A percentile compares a stretch with the other conserved stretches of the same genome.
Evolutionary conservation across 2,797 vertebrate species (phyloP).

Genomic region (Spheniscus humboldti): DNA sequence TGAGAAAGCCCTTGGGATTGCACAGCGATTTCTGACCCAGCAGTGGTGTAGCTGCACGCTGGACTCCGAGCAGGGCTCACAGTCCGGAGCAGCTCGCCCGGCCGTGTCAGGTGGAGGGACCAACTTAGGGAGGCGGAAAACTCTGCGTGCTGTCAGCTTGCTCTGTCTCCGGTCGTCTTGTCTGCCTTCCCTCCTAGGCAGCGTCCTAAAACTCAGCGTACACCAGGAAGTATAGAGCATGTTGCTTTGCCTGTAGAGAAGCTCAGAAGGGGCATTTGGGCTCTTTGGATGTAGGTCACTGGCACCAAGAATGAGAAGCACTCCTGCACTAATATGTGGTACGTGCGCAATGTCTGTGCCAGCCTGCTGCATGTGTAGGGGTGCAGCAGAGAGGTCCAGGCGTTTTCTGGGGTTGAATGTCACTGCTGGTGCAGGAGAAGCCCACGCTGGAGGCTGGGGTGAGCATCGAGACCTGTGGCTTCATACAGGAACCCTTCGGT

Average conservation of each 20-base stretch:
- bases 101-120: neutral
- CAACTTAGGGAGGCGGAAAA: neutral
- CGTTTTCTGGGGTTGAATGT: neutral
- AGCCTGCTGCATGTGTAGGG: neutral
- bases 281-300: neutral
- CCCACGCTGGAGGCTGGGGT: neutral
- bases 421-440: neutral
- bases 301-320: neutral
- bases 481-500: neutral
- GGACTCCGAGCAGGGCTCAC: neutral
- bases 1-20: neutral
- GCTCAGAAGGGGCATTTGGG: neutral
- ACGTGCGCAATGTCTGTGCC: rapidly evolving
- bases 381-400: neutral
- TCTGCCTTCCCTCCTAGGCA: neutral
- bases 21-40: rapidly evolving
- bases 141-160: neutral
- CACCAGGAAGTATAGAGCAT: rapidly evolving
- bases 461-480: neutral
- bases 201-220: rapidly evolving
- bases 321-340: neutral
- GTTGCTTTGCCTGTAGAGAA: neutral
- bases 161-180: rapidly evolving
- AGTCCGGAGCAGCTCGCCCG: neutral
- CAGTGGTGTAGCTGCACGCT: rapidly evolving